Percentiles rank a stretch among this genome's conserved stretches.
Evolutionary conservation across 1,140 invertebrate genomes (phyloP).

Genomic region (Vollenhovia emeryi): DNA sequence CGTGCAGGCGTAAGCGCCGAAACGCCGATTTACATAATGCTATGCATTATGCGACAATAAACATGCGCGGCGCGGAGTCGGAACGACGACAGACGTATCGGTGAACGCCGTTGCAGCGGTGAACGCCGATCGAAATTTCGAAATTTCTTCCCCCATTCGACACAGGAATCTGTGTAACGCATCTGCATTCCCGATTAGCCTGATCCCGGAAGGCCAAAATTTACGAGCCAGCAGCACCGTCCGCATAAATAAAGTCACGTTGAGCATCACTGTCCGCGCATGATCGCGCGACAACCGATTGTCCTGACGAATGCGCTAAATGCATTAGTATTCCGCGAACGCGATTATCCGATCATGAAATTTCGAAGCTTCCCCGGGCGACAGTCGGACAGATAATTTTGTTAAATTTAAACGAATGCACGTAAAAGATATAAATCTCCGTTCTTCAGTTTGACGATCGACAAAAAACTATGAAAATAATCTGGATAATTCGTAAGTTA

Average conservation of each 20-base stretch:
- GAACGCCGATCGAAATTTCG: slow-evolving; percentile 65
- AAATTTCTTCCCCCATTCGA: slow-evolving; percentile 60
- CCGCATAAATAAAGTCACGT: slow-evolving; percentile 66
- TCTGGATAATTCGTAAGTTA: not conserved
- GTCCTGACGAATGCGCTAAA: slow-evolving; percentile 56
- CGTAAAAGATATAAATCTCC: not conserved
- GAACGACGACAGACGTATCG: slow-evolving; percentile 47
- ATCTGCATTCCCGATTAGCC: slow-evolving; percentile 65
- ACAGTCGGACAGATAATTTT: not conserved
- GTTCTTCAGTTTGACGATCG: not conserved
- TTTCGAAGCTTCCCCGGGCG: slow-evolving; percentile 8
- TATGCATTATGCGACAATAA: slow-evolving; percentile 74
- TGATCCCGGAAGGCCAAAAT: slow-evolving; percentile 28
- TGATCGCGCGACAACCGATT: slow-evolving; percentile 48
- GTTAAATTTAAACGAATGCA: slow-evolving; percentile 7
- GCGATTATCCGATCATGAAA: slow-evolving; percentile 58
- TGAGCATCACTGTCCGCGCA: slow-evolving; percentile 66
- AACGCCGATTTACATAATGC: slow-evolving; percentile 69
- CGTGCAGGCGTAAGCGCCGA: slow-evolving; percentile 65
- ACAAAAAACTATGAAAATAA: too few species aligned
- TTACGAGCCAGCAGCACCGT: slow-evolving; percentile 57
- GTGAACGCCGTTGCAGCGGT: not conserved
- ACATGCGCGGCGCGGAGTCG: slow-evolving; percentile 62
- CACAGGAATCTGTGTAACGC: slow-evolving; percentile 63
- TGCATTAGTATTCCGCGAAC: slow-evolving; percentile 65